Evolutionary conservation across 2,888 invertebrate species (phyloP), one percentile per base, ranked within the genome.

Genomic region (Lasioglossum malachurum): DNA sequence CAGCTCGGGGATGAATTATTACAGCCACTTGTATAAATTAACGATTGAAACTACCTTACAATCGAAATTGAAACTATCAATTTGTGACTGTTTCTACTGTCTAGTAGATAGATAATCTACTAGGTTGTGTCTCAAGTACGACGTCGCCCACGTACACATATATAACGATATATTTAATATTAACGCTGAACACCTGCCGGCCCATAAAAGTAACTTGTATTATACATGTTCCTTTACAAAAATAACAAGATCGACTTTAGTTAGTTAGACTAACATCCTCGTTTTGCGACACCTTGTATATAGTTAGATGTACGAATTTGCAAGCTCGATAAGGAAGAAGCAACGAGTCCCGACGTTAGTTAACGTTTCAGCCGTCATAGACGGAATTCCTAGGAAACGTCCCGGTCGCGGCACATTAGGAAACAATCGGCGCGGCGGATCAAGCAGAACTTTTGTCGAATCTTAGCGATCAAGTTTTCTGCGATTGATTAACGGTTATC

Each of bases 401-500:
- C 8, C 4, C 4, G 35, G n/a, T 16, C 23, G 41, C 4, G 16
- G 46, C n/a, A 19, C n/a, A n/a, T 41, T 23, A 19, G 41, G 12
- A 16, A 69, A 49, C 35, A 67, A 46, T 64, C 44, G 41, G 5
- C 31, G 38, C 44, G 41, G 5, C 31, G 38, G 38, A 69, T 69
- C 10, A 38, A 69, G 10, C 67, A 19, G 8, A 23, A 38, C 10
- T 31, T 31, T 8, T 16, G 1, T 41, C 5, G 12, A 53, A 35
- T 72, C 49, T 74, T 16, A 46, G 7, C 44, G 69, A n/a, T n/a
- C 49, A 4, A 76, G 84, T 64, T 72, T 71, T 69, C 71, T 41
- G 60, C 73, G 75, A 84, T 84, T 75, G 84, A 73, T 44, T 2
- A 35, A 35, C 8, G 35, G 27, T 78, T 87, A 87, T 87, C 87